phyloP scores from a whole-genome alignment of 2,888 invertebrate species.

The Acanthosoma haemorrhoidale region DNA sequence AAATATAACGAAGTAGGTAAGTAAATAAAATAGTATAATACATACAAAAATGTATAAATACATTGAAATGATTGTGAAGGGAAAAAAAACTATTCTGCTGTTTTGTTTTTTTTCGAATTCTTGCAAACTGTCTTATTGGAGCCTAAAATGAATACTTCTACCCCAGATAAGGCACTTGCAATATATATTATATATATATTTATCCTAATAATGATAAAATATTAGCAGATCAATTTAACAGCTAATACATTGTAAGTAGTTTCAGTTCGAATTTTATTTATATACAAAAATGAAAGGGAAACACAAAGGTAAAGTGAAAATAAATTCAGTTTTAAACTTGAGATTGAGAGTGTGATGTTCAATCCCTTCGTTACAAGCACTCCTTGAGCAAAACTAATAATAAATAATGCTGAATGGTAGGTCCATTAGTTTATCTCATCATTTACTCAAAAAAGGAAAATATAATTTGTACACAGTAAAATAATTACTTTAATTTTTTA shows the following conservation, averaged over 20 bases:
- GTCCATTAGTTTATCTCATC: slow-evolving; percentile 22
- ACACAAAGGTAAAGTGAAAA: slow-evolving; percentile 1
- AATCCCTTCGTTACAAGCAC: slow-evolving; percentile 19
- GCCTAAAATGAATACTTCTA: slow-evolving; percentile 36
- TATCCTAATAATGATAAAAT: slow-evolving; percentile 17
- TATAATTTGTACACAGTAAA: slow-evolving; percentile 33
- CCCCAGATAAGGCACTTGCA: slow-evolving; percentile 39
- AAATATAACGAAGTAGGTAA: slow-evolving; percentile 17
- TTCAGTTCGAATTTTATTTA: slow-evolving; percentile 28
- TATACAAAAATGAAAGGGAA: slow-evolving; percentile 18
- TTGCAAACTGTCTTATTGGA: slow-evolving; percentile 39
- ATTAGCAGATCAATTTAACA: slow-evolving; percentile 25
- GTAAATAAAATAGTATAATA: slow-evolving; percentile 23
- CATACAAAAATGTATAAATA: slow-evolving; percentile 19
- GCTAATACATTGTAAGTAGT: slow-evolving; percentile 26
- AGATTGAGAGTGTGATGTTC: slow-evolving; percentile 4
- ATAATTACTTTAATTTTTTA: slow-evolving; percentile 33
- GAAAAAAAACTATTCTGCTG: slow-evolving; percentile 12
- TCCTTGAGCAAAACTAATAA: slow-evolving; percentile 29
- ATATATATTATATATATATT: slow-evolving; percentile 26
- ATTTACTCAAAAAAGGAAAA: slow-evolving; percentile 33
- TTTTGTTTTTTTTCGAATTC: slow-evolving; percentile 22
- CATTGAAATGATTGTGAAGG: slow-evolving; percentile 18
- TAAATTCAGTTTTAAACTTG: not conserved
- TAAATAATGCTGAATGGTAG: slow-evolving; percentile 33